Evolutionary conservation across 2,113 vertebrate species (phyloP).

Genomic region (Datnioides undecimradiatus): DNA sequence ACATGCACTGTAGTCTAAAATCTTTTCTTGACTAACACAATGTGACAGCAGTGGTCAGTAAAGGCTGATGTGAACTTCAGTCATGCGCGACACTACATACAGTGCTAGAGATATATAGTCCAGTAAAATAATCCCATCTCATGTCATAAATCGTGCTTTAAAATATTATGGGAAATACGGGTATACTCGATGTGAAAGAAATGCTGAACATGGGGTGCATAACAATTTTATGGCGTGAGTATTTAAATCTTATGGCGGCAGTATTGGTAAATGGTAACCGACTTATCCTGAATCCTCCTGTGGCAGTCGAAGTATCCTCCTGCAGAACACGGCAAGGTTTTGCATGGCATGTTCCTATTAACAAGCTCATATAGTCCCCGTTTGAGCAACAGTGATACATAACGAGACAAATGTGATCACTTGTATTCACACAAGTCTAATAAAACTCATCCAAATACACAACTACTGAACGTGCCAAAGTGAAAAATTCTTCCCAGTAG

Average conservation of each 20-base stretch:
- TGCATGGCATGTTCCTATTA: neutral
- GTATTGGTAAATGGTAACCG: neutral
- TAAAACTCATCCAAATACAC: too few relatives aligned
- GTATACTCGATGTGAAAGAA: conserved; percentile 16
- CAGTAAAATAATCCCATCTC: conserved; percentile 43
- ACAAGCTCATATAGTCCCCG: neutral
- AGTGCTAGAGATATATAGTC: conserved; percentile 20
- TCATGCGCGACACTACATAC: conserved; percentile 38
- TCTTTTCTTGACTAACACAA: conserved; percentile 50
- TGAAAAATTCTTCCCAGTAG: neutral
- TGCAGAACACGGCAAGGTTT: neutral
- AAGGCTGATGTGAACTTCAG: conserved; percentile 51
- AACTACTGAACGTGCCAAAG: neutral
- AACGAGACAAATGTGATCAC: neutral
- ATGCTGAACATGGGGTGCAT: conserved; percentile 21
- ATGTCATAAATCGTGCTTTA: conserved; percentile 43
- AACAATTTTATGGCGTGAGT: conserved; percentile 19
- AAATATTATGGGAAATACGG: conserved; percentile 35
- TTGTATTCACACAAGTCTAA: too few relatives aligned
- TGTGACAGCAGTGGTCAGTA: conserved; percentile 50
- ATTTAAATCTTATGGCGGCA: conserved; percentile 12
- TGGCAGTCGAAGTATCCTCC: neutral
- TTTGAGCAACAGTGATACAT: neutral
- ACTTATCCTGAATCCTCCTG: neutral
- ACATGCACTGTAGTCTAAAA: conserved; percentile 28